Evolutionary conservation across 2,113 vertebrate genomes (phyloP).

Genomic region (Hepsetus odoe): DNA sequence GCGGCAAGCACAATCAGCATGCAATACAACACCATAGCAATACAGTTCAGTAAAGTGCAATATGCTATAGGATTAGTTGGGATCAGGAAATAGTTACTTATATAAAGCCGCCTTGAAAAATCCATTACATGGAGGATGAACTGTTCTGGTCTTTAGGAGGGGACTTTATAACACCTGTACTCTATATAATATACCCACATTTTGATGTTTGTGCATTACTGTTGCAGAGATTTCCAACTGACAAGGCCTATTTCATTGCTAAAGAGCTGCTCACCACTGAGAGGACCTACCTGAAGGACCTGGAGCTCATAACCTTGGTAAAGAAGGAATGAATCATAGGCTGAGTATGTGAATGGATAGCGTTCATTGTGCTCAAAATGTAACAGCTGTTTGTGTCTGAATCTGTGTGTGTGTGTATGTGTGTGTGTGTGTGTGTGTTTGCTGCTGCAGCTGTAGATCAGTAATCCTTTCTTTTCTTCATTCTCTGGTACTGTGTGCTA

Average conservation of each 20-base stretch:
- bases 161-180: too few relatives aligned
- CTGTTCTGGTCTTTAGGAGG: too few relatives aligned
- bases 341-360: slow-evolving; percentile 13
- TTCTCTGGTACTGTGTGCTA: neutral
- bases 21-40: too few relatives aligned
- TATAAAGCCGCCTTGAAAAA: too few relatives aligned
- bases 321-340: slow-evolving; percentile 40
- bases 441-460: neutral
- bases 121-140: too few relatives aligned
- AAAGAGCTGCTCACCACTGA: slow-evolving; percentile 94
- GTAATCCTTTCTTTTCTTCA: neutral
- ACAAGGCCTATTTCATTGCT: slow-evolving; percentile 94
- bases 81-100: too few relatives aligned
- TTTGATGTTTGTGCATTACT: slow-evolving; percentile 13
- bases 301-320: slow-evolving; percentile 95
- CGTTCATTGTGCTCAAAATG: neutral
- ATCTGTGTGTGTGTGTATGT: neutral
- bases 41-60: too few relatives aligned
- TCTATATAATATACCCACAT: too few relatives aligned
- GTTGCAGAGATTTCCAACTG: slow-evolving; percentile 87
- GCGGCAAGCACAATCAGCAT: too few relatives aligned
- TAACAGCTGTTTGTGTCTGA: neutral
- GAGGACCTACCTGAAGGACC: slow-evolving; percentile 92
- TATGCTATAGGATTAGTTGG: too few relatives aligned
- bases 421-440: slow-evolving; percentile 7